Conservation (phyloP, 64 coral and sea anemone species). For the Stichodactyla helianthus region DNA sequence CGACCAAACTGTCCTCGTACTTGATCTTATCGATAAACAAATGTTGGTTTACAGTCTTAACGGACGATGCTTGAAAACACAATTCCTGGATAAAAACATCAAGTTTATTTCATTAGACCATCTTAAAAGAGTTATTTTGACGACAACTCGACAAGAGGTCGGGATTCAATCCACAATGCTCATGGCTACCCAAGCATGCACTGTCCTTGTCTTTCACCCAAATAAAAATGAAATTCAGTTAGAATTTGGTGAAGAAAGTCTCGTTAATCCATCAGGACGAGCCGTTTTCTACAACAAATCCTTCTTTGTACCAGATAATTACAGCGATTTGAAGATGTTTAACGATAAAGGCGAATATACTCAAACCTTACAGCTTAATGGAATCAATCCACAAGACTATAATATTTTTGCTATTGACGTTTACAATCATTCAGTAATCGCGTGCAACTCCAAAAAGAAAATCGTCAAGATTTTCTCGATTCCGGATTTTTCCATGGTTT, state of each 20-base stretch:
- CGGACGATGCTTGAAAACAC: neutral
- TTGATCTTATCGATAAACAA: neutral
- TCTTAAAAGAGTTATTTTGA: neutral
- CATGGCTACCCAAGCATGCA: neutral
- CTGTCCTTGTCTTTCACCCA: neutral
- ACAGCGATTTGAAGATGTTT: neutral
- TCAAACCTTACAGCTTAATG: neutral
- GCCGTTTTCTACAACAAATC: neutral
- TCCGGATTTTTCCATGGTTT: neutral
- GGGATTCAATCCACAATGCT: neutral
- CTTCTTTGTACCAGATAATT: neutral
- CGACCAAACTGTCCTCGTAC: neutral
- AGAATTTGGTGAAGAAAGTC: neutral
- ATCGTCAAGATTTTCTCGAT: neutral
- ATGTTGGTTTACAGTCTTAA: neutral
- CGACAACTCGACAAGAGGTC: neutral
- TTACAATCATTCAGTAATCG: neutral
- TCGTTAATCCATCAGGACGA: neutral
- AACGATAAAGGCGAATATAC: neutral
- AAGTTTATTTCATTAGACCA: neutral
- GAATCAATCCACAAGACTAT: neutral
- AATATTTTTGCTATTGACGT: neutral
- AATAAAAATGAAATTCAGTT: neutral
- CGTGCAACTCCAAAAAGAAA: neutral
- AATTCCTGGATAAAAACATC: neutral